These are phyloP conservation scores for Calycopis cecrops DNA, from an alignment of 1,140 invertebrate genomes.

Conservation along the genomic window DNA sequence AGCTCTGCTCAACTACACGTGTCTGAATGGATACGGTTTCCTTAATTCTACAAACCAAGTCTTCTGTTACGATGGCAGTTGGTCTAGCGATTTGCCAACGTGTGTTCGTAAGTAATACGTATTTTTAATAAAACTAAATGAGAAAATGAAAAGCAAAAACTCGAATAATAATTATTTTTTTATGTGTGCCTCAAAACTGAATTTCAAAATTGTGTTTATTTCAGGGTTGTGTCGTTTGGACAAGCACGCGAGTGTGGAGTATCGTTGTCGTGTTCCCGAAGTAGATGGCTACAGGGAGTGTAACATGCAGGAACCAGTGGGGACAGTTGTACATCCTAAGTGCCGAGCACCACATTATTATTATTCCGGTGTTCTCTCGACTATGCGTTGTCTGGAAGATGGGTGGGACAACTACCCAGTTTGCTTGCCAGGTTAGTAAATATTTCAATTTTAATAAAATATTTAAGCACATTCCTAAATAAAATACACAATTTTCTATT, in stretches of 20 bases:
- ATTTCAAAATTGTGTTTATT: neutral
- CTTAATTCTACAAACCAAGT: neutral
- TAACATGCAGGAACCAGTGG: conserved; percentile 33
- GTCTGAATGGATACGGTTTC: neutral
- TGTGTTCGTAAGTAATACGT: conserved; percentile 2
- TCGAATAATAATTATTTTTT: too few relatives aligned
- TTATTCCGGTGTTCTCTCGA: neutral
- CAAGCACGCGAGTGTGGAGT: conserved; percentile 5
- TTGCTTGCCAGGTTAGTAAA: conserved; percentile 6
- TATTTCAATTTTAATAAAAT: neutral
- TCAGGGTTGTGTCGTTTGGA: neutral
- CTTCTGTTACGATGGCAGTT: conserved; percentile 1
- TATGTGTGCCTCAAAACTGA: too few relatives aligned
- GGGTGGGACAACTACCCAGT: conserved; percentile 12
- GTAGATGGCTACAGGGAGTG: conserved; percentile 2
- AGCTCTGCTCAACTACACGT: neutral
- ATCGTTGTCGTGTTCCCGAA: conserved; percentile 6
- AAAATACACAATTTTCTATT: neutral
- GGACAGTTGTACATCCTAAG: conserved; percentile 10
- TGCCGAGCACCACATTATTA: conserved; percentile 15
- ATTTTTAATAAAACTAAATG: too few relatives aligned
- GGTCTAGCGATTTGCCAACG: neutral
- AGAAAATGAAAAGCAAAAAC: too few relatives aligned
- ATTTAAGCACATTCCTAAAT: neutral
- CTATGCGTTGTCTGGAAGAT: conserved; percentile 14